phyloP scores from a whole-genome alignment of 1,140 invertebrate genomes.

The Augochlora pura region DNA sequence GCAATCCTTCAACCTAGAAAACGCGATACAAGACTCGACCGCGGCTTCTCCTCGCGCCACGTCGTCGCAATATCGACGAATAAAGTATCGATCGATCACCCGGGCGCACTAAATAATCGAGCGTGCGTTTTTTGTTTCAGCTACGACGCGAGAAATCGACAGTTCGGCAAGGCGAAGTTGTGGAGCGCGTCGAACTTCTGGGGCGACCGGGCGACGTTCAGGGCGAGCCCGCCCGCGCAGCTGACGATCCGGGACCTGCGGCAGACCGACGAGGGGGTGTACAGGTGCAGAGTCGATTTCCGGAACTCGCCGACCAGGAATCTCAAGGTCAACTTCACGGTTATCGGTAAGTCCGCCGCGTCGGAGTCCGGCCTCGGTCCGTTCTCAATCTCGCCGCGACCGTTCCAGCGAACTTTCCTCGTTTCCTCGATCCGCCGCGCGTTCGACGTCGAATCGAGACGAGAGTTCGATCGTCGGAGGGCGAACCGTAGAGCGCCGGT shows the following conservation, averaged over 20 bases:
- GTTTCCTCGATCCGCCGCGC: neutral
- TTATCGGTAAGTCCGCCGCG: conserved; percentile 88
- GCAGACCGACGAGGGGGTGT: conserved; percentile 89
- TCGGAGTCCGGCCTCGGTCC: neutral
- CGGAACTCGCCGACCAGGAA: conserved; percentile 92
- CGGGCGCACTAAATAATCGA: no score
- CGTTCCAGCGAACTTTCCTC: neutral
- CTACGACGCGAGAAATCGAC: conserved; percentile 89
- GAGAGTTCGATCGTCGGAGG: neutral
- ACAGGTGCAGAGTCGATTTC: conserved; percentile 93
- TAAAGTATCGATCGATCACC: no score
- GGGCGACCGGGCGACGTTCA: conserved; percentile 88
- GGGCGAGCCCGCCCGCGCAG: conserved; percentile 85
- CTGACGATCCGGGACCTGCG: conserved; percentile 87
- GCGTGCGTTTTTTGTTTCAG: conserved; percentile 80
- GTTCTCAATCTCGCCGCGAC: neutral
- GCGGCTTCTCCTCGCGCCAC: no score
- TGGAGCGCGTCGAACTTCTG: conserved; percentile 91
- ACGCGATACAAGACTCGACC: no score
- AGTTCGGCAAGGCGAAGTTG: conserved; percentile 86
- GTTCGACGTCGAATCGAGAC: neutral
- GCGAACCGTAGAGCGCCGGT: neutral
- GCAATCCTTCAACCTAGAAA: no score
- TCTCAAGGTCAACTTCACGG: conserved; percentile 91
- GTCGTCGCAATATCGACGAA: no score